Base-by-base conservation (phyloP, 2,113 vertebrate genomes). In the Pelecanoides urinatrix region DNA sequence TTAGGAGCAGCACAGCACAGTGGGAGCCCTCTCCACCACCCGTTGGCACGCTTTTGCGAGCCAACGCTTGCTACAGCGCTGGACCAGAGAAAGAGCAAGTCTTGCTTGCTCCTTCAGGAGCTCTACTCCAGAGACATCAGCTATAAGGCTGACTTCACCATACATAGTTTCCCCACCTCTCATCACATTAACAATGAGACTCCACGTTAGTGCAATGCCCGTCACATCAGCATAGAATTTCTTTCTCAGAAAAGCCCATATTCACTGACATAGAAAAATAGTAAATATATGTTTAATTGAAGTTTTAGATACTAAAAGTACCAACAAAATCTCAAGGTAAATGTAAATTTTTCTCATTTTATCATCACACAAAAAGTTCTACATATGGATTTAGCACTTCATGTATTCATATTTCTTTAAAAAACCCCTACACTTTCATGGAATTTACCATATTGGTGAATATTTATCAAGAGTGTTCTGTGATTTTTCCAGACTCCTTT, bases 381-480 rank as follows among this genome's bases (percentile, higher is more conserved):
- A 44, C 17, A 11, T 40, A 38, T 61, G 42, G 52, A 87, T 84
- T 95, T 94, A 90, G 47, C 21, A 85, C 49, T 92, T 68, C 11
- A 11, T 17, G 30, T 65, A 92, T 56, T 83, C 53, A 30, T 61
- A 78, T 62, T 83, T 90, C 45, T 70, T 68, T 16, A 9, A 6
- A 6, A 78, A 72, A 92, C 23, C 2, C 3, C 10, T 16, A 23
- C 49, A 42, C 66, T 77, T 89, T 22, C 14, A 45, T 44, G 61
- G 53, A 83, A 71, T 86, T 96, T 95, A 91, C 44, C 56, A 79
- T 79, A 88, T 53, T 85, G 56, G 79, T 93, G 68, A 97, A 96
- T 97, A 96, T 97, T 97, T 90, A 97, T 96, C 87, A 95, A 19
- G 34, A 94, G 72, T 29, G 32, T 82, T 92, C 61, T 95, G 76